These are phyloP conservation scores for Pogoniulus pusillus DNA, from an alignment of 2,797 vertebrate species.

Conservation along the genomic window DNA sequence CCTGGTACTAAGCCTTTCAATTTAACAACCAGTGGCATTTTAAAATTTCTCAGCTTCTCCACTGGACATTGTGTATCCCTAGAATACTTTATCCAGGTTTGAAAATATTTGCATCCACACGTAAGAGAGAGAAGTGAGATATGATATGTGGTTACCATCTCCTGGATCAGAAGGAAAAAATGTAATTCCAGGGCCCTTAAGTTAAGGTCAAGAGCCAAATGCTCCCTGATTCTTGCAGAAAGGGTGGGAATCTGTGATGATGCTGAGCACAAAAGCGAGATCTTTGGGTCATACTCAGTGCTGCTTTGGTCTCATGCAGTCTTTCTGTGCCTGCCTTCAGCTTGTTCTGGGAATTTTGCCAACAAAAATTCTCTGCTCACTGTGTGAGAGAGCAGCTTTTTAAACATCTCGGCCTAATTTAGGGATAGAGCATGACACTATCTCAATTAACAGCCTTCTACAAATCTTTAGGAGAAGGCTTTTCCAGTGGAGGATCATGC, in stretches of 20 bases:
- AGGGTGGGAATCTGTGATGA: not conserved
- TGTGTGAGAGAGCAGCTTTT: not conserved
- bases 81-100: not conserved
- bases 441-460: not conserved
- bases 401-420: not conserved
- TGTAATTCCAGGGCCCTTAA: not conserved
- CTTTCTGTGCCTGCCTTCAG: constrained; percentile 1
- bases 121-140: not conserved
- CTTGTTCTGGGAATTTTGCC: constrained; percentile 22
- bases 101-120: not conserved
- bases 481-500: not conserved
- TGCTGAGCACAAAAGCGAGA: not conserved
- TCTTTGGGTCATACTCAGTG: rapidly evolving
- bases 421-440: not conserved
- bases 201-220: not conserved
- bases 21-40: not conserved
- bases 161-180: not conserved
- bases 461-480: not conserved
- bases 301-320: constrained; percentile 9
- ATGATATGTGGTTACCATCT: rapidly evolving
- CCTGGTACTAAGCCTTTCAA: not conserved
- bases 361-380: not conserved
- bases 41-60: not conserved
- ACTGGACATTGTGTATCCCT: not conserved
- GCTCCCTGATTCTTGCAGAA: not conserved